Evolutionary conservation across 92 coral and sea anemone species (phyloP).

Genomic region (Desmophyllum pertusum): DNA sequence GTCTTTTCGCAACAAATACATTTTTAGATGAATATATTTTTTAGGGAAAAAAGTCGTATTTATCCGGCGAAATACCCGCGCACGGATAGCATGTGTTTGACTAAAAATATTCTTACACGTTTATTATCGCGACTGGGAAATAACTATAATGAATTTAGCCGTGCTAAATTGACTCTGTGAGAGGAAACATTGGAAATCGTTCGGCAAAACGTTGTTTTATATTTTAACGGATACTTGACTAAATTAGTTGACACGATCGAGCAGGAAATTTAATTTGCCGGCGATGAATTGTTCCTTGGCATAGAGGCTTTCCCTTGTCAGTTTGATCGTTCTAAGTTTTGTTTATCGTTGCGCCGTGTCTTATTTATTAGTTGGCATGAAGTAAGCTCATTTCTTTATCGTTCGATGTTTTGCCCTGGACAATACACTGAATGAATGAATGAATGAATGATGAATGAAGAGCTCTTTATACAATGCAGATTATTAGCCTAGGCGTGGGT

Average conservation of each 20-base stretch:
- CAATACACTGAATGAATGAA: no score
- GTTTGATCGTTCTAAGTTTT: not conserved
- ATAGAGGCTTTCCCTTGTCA: not conserved
- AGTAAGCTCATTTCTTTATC: not conserved
- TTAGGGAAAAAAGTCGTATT: not conserved
- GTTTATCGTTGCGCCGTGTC: not conserved
- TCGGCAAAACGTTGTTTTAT: not conserved
- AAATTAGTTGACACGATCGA: not conserved
- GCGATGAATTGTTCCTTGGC: conserved; percentile 26
- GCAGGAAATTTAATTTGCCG: not conserved
- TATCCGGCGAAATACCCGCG: not conserved
- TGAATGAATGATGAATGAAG: no score
- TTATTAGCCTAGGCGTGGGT: no score
- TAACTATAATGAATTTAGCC: not conserved
- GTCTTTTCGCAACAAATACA: not conserved
- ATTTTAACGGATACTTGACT: not conserved
- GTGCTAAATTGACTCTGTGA: not conserved
- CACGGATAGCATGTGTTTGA: conserved; percentile 16
- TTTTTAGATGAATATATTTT: not conserved
- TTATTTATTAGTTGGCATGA: not conserved
- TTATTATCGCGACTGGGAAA: not conserved
- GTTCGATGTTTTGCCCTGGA: no score
- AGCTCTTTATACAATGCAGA: no score
- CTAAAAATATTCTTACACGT: not conserved
- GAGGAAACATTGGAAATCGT: not conserved